Conservation (phyloP, 2,113 vertebrate species). For the Planiliza haematocheilus region DNA sequence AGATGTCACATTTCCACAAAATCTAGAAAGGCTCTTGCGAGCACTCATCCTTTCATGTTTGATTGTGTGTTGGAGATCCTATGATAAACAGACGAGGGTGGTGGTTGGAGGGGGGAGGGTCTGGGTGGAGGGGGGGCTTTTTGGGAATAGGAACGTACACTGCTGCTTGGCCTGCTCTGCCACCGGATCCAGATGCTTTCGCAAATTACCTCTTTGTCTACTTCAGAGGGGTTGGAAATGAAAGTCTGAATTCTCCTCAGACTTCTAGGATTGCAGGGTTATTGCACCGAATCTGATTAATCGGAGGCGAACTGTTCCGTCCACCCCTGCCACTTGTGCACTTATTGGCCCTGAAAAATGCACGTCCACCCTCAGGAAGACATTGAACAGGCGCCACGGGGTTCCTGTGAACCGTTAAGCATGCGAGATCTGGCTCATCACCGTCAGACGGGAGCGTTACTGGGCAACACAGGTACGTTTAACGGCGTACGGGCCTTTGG, state of each 20-base stretch:
- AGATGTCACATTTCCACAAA: constrained; percentile 86
- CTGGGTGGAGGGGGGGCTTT: constrained; percentile 43
- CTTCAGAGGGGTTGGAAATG: constrained; percentile 71
- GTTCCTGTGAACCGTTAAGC: constrained; percentile 64
- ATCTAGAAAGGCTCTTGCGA: constrained; percentile 82
- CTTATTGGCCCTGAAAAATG: constrained; percentile 62
- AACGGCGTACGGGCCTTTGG: constrained; percentile 45
- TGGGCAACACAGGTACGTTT: constrained; percentile 66
- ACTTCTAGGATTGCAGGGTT: constrained; percentile 78
- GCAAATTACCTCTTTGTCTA: constrained; percentile 84
- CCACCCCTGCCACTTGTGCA: constrained; percentile 62
- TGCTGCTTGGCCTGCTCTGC: constrained; percentile 54
- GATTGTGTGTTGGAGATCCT: constrained; percentile 86
- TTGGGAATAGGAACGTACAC: constrained; percentile 64
- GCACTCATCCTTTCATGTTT: constrained; percentile 88
- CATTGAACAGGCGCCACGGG: constrained; percentile 79
- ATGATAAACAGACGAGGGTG: constrained; percentile 86
- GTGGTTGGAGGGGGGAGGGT: constrained; percentile 65
- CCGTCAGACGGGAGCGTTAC: constrained; percentile 47
- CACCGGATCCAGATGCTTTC: constrained; percentile 84
- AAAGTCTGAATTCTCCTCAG: constrained; percentile 74
- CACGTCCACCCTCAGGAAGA: constrained; percentile 66
- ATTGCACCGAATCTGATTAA: constrained; percentile 80
- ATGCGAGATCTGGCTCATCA: constrained; percentile 63
- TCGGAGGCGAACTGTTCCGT: constrained; percentile 61